Base-by-base conservation (phyloP, 2,113 vertebrate species). In the Maylandia zebra region DNA sequence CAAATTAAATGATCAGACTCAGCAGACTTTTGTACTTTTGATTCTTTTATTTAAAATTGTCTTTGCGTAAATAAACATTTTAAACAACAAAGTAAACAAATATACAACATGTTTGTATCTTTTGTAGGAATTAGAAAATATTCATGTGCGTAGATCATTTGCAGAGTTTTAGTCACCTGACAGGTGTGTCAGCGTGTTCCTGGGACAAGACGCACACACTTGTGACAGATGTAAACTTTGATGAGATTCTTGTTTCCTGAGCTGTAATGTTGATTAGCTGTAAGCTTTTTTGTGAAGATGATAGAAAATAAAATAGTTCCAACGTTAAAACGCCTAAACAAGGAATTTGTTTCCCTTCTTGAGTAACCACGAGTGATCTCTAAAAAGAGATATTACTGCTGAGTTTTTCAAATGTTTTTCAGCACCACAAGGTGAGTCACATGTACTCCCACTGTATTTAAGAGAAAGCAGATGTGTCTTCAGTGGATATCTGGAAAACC, bases 351-450 rank as follows among this genome's bases (percentile, higher is more conserved):
- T 69, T 0, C 2, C 19, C 11, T 38, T 38, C 34, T 22, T 0
- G 19, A 69, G 64, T 22, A 41, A 69, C 64, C 1, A 22, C 1
- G 2, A 3, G 34, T 8, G 19, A 69, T 41, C 11, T 22, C 34
- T 34, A 64, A 19, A 11, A 19, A 64, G 30, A 64, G 9, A 64
- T 64, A 0, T 11, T 34, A 1, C 30, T 56, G 11, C 6, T 24
- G 22, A 24, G 53, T 24, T 2, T 52, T n/a, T 5, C 17, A 36
- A 36, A 36, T 64, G 0, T 5, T 0, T 66, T 8, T 22, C 34
- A 69, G 36, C 36, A 22, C 64, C 34, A 41, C 36, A 5, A 9
- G 36, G 36, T 22, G 34, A 69, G 36, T 41, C 11, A 13, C n/a
- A 1, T 22, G 19, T 1, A 69, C 7, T 9, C 9, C 19, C 36